Evolutionary conservation across 2,888 invertebrate species (phyloP).

Genomic region (Catotricha subobsoleta): DNA sequence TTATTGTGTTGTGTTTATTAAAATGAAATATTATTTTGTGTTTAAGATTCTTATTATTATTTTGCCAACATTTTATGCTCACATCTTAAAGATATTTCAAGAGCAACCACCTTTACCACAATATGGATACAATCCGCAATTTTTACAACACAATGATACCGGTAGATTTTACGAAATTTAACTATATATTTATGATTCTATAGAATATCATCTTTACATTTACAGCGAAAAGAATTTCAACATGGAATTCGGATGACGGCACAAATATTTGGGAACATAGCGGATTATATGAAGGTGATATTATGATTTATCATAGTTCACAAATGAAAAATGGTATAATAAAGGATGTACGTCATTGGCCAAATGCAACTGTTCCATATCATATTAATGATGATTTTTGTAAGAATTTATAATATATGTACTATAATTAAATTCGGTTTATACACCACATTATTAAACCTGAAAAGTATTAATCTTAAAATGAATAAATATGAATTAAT

Average conservation of each 20-base stretch:
- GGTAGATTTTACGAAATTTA: neutral
- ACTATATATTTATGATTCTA: neutral
- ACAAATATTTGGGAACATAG: slow-evolving; percentile 37
- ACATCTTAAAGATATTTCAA: neutral
- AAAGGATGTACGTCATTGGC: slow-evolving; percentile 32
- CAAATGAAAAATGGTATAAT: slow-evolving; percentile 29
- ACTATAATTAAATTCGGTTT: too few relatives aligned
- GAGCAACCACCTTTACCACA: slow-evolving; percentile 19
- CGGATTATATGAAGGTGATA: slow-evolving; percentile 42
- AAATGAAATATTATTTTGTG: slow-evolving; percentile 1
- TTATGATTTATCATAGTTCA: slow-evolving; percentile 29
- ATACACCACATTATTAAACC: too few relatives aligned
- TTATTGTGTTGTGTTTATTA: neutral
- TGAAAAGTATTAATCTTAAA: too few relatives aligned
- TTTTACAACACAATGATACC: slow-evolving; percentile 14
- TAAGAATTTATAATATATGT: slow-evolving; percentile 22
- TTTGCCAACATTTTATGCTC: neutral
- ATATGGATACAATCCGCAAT: slow-evolving; percentile 21
- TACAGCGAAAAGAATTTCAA: slow-evolving; percentile 22
- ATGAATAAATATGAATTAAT: neutral
- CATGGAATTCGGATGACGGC: slow-evolving; percentile 31
- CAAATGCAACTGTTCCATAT: slow-evolving; percentile 35
- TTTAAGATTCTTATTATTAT: neutral
- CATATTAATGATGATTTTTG: slow-evolving; percentile 35
- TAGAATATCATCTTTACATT: neutral